These are phyloP conservation scores for Ciona savignyi DNA, from an alignment of 23 tunicate species.

Conservation along the genomic window DNA sequence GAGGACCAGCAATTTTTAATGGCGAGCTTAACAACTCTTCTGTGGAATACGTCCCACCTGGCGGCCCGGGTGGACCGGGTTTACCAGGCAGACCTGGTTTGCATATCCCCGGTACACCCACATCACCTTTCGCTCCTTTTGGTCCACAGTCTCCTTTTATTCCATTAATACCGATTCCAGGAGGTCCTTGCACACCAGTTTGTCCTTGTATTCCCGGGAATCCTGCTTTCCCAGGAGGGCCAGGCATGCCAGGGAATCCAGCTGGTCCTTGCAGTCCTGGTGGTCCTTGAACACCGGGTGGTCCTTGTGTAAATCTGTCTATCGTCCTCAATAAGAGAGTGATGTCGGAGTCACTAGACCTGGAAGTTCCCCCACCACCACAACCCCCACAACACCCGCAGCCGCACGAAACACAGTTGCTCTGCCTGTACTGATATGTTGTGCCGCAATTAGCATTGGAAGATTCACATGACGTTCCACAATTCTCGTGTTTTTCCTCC, in stretches of 20 bases:
- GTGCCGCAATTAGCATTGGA: not conserved
- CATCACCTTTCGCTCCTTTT: constrained; percentile 76
- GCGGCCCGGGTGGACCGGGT: constrained; percentile 33
- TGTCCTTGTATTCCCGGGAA: constrained; percentile 86
- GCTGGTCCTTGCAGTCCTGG: constrained; percentile 86
- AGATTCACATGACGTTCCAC: not conserved
- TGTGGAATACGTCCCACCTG: constrained; percentile 3
- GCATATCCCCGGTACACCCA: constrained; percentile 57
- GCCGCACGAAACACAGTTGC: constrained; percentile 4
- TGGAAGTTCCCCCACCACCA: constrained; percentile 20
- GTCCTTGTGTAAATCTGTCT: constrained; percentile 52
- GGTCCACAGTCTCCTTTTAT: constrained; percentile 90
- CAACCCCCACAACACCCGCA: constrained; percentile 28
- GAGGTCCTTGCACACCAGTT: constrained; percentile 60
- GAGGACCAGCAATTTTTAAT: not conserved
- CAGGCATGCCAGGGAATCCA: constrained; percentile 91
- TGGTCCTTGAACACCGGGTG: constrained; percentile 77
- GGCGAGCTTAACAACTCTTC: not conserved
- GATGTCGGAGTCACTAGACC: constrained; percentile 12
- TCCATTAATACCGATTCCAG: constrained; percentile 48
- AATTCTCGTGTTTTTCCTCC: not conserved
- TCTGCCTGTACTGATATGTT: not conserved
- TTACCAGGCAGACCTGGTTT: constrained; percentile 72
- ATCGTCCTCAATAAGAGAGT: constrained; percentile 31
- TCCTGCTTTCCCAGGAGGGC: constrained; percentile 93